These are phyloP conservation scores for Melinopterus prodromus DNA, from an alignment of 2,888 invertebrate genomes.

Conservation along the genomic window DNA sequence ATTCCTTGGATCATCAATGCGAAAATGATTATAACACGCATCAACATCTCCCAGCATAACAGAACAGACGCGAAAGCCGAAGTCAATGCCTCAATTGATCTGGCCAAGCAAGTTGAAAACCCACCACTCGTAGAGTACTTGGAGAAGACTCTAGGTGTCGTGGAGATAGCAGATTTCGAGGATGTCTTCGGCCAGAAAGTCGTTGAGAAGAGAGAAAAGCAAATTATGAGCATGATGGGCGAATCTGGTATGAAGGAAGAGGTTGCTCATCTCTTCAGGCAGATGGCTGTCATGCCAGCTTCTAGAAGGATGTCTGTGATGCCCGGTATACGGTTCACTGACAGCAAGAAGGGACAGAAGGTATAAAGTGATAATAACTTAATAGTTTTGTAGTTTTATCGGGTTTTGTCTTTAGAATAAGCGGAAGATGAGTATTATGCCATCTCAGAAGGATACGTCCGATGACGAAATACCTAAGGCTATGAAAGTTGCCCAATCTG, in stretches of 20 bases:
- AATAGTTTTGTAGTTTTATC: constrained; percentile 5
- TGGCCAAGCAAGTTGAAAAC: constrained; percentile 55
- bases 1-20: constrained; percentile 60
- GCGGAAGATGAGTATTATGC: constrained; percentile 39
- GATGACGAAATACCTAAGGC: constrained; percentile 14
- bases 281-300: constrained; percentile 61
- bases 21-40: constrained; percentile 58
- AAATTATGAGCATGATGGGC: constrained; percentile 60
- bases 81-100: constrained; percentile 48
- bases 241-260: constrained; percentile 57
- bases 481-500: background rate
- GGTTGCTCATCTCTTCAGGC: constrained; percentile 59
- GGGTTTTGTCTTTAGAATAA: constrained; percentile 21
- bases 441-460: constrained; percentile 23
- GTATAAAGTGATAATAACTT: background rate
- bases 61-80: constrained; percentile 62
- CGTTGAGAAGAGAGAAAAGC: constrained; percentile 58
- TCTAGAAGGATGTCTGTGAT: constrained; percentile 61
- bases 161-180: constrained; percentile 58
- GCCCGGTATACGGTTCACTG: constrained; percentile 57
- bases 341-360: constrained; percentile 29
- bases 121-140: constrained; percentile 53
- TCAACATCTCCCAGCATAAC: constrained; percentile 60
- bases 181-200: constrained; percentile 54
- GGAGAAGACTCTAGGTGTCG: constrained; percentile 51